These are phyloP conservation scores for Tetragonisca angustula DNA, from an alignment of 2,888 invertebrate genomes.

Conservation along the genomic window DNA sequence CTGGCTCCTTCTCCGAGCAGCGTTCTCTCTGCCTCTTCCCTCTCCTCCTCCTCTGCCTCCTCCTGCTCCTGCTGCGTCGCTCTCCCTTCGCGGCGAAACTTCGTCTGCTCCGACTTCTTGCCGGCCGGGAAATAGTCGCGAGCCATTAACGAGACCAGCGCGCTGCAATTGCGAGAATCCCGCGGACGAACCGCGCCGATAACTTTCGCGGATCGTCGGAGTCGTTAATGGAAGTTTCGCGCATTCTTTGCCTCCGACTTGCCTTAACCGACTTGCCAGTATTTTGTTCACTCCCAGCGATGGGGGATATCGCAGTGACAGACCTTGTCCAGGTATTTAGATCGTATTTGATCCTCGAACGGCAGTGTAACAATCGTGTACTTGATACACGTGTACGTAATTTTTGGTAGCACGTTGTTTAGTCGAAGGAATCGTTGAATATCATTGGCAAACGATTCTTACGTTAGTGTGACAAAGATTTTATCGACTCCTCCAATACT, in stretches of 20 bases:
- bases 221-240: constrained; percentile 45
- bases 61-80: background rate
- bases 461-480: too few species aligned
- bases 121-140: constrained; percentile 61
- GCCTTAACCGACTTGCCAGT: background rate
- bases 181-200: constrained; percentile 46
- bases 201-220: constrained; percentile 49
- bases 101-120: constrained; percentile 28
- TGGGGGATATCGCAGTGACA: too few species aligned
- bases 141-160: constrained; percentile 63
- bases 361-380: too few species aligned
- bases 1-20: too few species aligned
- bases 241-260: background rate
- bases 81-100: constrained; percentile 14
- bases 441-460: too few species aligned
- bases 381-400: too few species aligned
- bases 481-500: too few species aligned
- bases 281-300: background rate
- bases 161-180: constrained; percentile 57
- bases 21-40: constrained; percentile 15
- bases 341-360: too few species aligned
- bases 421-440: too few species aligned
- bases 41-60: constrained; percentile 11
- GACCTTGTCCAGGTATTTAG: too few species aligned
- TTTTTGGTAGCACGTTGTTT: too few species aligned